Evolutionary conservation across 2,113 vertebrate genomes (phyloP), one percentile per base, ranked within the genome.

Genomic region (Pseudopodoces humilis): DNA sequence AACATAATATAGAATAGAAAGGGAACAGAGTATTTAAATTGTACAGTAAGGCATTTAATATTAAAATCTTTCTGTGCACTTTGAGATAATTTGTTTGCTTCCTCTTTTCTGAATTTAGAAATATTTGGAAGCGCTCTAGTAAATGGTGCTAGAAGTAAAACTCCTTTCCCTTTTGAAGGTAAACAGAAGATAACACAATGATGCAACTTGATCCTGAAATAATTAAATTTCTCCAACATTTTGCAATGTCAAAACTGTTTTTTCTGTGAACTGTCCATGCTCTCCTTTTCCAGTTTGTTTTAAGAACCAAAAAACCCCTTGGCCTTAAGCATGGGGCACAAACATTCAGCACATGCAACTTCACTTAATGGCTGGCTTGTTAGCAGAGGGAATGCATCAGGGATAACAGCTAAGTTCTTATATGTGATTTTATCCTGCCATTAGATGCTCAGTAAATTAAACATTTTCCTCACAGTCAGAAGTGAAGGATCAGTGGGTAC

Each of bases 401-500:
- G 33, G 24, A 13, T 22, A 56, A 27, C 37, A 21, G 56, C 17
- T 69, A 15, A 27, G 31, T 81, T 56, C 77, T 52, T 17, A 4
- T 41, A 4, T 15, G 24, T 56, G 31, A 13, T 65, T 74, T 84
- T 16, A 65, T 37, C 27, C 59, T 86, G 53, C 24, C 10, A 8
- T 70, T 35, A 65, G 76, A 72, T 35, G 46, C 41, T 35, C 20
- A 44, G 16, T 62, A 44, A 81, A 59, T 41, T 16, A 10, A 33
- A 2, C 58, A 1, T 71, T 86, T 76, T 71, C 33, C 44, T 76
- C 24, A 3, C 20, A 25, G 16, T 28, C 15, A 28, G 80, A 55
- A 86, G 37, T 3, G 5, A 46, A 59, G 35, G 35, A 35, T 13
- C 52, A 15, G 22, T 0, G 3, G 43, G 24, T n/a, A 5, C 8